Evolutionary conservation across 2,888 invertebrate species (phyloP).

Genomic region (Tipula lateralis): DNA sequence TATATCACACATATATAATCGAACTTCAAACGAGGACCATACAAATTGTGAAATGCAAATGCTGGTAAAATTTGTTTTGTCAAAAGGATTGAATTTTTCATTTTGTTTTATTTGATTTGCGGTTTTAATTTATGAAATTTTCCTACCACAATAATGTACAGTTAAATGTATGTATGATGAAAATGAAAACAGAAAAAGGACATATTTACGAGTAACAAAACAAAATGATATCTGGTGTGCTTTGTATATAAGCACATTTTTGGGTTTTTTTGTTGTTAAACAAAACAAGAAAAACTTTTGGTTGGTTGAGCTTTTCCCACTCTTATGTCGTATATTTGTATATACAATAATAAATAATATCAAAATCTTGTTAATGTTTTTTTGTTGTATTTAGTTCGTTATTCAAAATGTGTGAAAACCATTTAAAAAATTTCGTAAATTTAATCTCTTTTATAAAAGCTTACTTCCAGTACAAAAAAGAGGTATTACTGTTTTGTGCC

Average conservation of each 20-base stretch:
- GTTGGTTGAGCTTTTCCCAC: not conserved
- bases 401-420: constrained; percentile 11
- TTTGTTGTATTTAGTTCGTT: not conserved
- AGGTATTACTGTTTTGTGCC: not conserved
- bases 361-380: not conserved
- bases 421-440: not conserved
- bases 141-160: not conserved
- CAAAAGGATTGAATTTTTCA: not conserved
- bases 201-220: not conserved
- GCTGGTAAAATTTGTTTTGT: not conserved
- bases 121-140: not conserved
- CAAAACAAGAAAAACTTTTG: not conserved
- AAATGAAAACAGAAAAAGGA: not conserved
- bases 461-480: not conserved
- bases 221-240: no score
- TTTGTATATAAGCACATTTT: not conserved
- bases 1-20: not conserved
- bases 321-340: not conserved
- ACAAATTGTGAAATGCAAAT: not conserved
- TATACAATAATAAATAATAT: not conserved
- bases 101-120: not conserved
- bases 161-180: not conserved
- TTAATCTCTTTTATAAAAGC: not conserved
- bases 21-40: not conserved
- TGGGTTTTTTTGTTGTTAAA: not conserved